Evolutionary conservation across 1,140 invertebrate species (phyloP).

Genomic region (Tribolium castaneum): DNA sequence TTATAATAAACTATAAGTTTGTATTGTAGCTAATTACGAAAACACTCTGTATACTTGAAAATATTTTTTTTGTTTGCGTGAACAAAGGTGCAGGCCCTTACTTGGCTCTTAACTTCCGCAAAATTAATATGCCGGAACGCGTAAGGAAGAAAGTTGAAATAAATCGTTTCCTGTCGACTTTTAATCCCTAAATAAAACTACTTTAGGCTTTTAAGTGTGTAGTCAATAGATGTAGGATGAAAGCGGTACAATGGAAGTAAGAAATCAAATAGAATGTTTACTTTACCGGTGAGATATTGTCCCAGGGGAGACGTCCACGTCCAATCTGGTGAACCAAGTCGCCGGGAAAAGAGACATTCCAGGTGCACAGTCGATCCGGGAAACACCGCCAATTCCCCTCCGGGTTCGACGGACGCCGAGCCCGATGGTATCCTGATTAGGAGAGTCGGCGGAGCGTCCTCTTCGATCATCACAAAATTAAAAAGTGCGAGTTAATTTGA

Average conservation of each 20-base stretch:
- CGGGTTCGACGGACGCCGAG: slow-evolving; percentile 81
- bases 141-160: not conserved
- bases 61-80: no score
- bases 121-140: slow-evolving; percentile 18
- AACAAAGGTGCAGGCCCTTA: not conserved
- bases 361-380: slow-evolving; percentile 86
- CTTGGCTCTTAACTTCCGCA: not conserved
- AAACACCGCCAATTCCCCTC: slow-evolving; percentile 81
- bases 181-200: slow-evolving; percentile 22
- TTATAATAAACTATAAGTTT: no score
- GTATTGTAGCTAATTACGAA: no score
- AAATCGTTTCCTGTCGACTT: slow-evolving; percentile 14
- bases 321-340: slow-evolving; percentile 85
- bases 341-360: slow-evolving; percentile 82
- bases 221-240: not conserved
- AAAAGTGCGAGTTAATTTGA: not conserved
- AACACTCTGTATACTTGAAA: no score
- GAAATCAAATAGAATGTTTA: slow-evolving; percentile 37
- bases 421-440: slow-evolving; percentile 82
- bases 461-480: slow-evolving; percentile 64
- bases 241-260: slow-evolving; percentile 17
- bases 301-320: slow-evolving; percentile 85
- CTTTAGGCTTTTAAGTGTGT: not conserved
- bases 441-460: slow-evolving; percentile 86
- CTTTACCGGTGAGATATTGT: slow-evolving; percentile 79